These are phyloP conservation scores for Ypsolopha scabrella DNA, from an alignment of 2,888 invertebrate species.

Conservation along the genomic window DNA sequence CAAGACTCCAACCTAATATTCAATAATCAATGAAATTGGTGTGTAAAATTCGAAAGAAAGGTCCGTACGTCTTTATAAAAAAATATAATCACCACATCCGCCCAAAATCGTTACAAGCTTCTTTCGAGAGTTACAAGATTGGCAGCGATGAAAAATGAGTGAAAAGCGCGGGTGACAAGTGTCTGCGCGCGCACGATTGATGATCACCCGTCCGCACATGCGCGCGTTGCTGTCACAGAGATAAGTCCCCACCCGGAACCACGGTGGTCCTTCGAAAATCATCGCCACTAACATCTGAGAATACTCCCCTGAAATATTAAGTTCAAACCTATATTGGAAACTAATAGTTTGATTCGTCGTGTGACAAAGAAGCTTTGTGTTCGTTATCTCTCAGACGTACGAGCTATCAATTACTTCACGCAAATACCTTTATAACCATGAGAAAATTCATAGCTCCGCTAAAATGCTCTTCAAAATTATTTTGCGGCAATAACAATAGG, in stretches of 20 bases:
- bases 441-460: conserved; percentile 14
- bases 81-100: neutral
- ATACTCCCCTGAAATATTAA: no score
- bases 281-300: no score
- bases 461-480: neutral
- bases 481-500: conserved; percentile 2
- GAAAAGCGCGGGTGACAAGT: conserved; percentile 25
- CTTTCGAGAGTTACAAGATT: neutral
- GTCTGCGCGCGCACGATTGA: conserved; percentile 33
- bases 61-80: neutral
- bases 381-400: conserved; percentile 12
- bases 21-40: no score
- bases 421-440: conserved; percentile 13
- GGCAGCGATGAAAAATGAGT: conserved; percentile 28
- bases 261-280: neutral
- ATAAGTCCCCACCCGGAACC: conserved; percentile 7
- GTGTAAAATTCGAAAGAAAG: neutral
- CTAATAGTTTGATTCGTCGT: neutral
- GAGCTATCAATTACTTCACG: conserved; percentile 13
- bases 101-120: neutral
- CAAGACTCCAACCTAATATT: no score
- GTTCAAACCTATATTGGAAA: no score
- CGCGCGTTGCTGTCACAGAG: conserved; percentile 7
- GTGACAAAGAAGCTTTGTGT: conserved; percentile 8
- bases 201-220: conserved; percentile 30